phyloP scores from a whole-genome alignment of 1,140 invertebrate species.

The Armadillidium nasatum region DNA sequence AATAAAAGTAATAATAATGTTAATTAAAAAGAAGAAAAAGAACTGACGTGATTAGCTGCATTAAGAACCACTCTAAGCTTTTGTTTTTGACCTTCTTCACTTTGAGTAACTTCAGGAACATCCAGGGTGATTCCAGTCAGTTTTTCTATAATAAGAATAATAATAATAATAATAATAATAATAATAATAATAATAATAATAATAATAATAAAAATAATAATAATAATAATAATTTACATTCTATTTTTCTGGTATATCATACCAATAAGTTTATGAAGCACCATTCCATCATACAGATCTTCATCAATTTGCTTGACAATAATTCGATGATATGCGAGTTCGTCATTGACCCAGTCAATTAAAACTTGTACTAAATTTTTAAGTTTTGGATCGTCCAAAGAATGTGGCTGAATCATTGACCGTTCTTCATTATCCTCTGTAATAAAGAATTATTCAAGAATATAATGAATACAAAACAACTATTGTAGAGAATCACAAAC shows the following conservation, averaged over 20 bases:
- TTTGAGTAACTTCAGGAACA: slow-evolving; percentile 97
- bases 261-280: slow-evolving; percentile 91
- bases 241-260: slow-evolving; percentile 42
- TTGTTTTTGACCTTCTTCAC: slow-evolving; percentile 94
- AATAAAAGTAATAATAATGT: slow-evolving; percentile 1
- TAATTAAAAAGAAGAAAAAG: too few species aligned
- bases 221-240: neutral
- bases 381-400: slow-evolving; percentile 79
- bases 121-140: slow-evolving; percentile 84
- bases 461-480: too few species aligned
- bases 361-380: slow-evolving; percentile 79
- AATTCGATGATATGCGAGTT: slow-evolving; percentile 91
- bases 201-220: slow-evolving; percentile 6
- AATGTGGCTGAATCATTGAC: slow-evolving; percentile 86
- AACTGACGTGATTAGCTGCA: slow-evolving; percentile 69
- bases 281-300: slow-evolving; percentile 97
- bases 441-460: slow-evolving; percentile 24
- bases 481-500: too few species aligned
- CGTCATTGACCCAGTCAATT: slow-evolving; percentile 98
- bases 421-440: slow-evolving; percentile 93
- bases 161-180: neutral
- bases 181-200: slow-evolving; percentile 12
- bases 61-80: slow-evolving; percentile 85
- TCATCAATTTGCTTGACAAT: slow-evolving; percentile 96
- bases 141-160: slow-evolving; percentile 64